A percentile compares a stretch with the other conserved stretches of the same genome.
Conservation (phyloP, 1,140 invertebrate species). For the Zaprionus gabonicus region DNA sequence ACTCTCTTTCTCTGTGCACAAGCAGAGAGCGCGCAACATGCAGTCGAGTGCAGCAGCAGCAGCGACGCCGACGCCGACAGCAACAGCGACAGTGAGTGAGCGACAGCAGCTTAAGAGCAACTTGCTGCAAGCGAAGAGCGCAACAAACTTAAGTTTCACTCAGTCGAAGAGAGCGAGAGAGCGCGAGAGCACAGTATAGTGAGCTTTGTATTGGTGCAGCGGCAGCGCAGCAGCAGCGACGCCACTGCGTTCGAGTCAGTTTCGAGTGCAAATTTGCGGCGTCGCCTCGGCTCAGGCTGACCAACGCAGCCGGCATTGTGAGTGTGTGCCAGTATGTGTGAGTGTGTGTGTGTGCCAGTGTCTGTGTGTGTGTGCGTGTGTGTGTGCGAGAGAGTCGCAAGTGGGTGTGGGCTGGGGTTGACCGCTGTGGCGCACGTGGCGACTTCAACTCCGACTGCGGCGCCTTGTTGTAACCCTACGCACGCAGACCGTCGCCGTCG, state of each 20-base stretch:
- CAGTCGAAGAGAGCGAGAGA: constrained; percentile 12
- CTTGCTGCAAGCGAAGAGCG: neutral
- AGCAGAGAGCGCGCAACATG: constrained; percentile 36
- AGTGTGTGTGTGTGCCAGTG: neutral
- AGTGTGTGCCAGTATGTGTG: neutral
- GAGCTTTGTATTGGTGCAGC: constrained; percentile 32
- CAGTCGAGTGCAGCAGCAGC: constrained; percentile 29
- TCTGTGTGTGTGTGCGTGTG: constrained; percentile 24
- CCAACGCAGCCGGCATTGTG: constrained; percentile 40
- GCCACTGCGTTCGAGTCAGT: constrained; percentile 38
- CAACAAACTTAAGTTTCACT: neutral
- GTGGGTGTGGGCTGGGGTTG: constrained; percentile 13
- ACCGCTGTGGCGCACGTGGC: constrained; percentile 68
- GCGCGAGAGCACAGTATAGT: constrained; percentile 1
- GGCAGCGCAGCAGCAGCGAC: constrained; percentile 7
- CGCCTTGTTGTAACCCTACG: constrained; percentile 50
- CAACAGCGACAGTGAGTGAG: neutral
- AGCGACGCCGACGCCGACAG: constrained; percentile 22
- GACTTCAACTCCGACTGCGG: constrained; percentile 57
- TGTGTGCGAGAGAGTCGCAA: neutral
- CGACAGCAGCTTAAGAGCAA: constrained; percentile 31
- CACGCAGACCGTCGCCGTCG: neutral
- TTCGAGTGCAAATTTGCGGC: constrained; percentile 44
- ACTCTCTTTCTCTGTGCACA: neutral
- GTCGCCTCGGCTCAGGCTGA: constrained; percentile 21